Percentiles rank a stretch among this genome's conserved stretches.
Evolutionary conservation across 1,140 invertebrate species (phyloP).

Genomic region (Contarinia nasturtii): DNA sequence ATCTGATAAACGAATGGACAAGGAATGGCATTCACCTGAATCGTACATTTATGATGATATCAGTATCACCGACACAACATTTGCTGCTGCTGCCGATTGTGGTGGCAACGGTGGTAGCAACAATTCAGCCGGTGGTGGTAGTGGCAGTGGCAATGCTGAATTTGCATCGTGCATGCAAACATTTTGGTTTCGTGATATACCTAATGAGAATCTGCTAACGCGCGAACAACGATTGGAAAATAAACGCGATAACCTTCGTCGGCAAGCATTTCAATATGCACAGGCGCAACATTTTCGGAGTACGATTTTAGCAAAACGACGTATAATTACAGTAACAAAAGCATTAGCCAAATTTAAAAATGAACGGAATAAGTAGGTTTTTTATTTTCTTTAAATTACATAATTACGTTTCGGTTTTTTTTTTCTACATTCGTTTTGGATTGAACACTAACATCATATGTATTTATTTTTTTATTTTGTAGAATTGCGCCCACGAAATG

Average conservation of each 20-base stretch:
- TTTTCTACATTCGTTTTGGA: not conserved
- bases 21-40: slow-evolving; percentile 26
- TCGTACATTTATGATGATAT: slow-evolving; percentile 19
- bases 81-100: slow-evolving; percentile 1
- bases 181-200: not conserved
- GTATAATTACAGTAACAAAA: slow-evolving; percentile 14
- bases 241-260: slow-evolving; percentile 12
- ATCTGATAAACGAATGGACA: too few relatives aligned
- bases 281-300: slow-evolving; percentile 6
- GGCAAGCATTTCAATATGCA: slow-evolving; percentile 14
- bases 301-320: slow-evolving; percentile 12
- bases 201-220: slow-evolving; percentile 1
- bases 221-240: slow-evolving; percentile 17
- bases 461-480: not conserved
- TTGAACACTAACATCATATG: not conserved
- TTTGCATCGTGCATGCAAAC: not conserved
- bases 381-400: not conserved
- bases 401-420: not conserved
- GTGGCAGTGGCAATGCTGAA: slow-evolving; percentile 1
- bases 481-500: slow-evolving; percentile 10
- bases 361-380: slow-evolving; percentile 13
- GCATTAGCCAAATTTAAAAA: slow-evolving; percentile 15
- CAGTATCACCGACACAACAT: slow-evolving; percentile 4
- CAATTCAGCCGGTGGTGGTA: too few relatives aligned
- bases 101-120: slow-evolving; percentile 4